Conservation (phyloP, 2,888 invertebrate genomes). For the Bombyx huttoni region DNA sequence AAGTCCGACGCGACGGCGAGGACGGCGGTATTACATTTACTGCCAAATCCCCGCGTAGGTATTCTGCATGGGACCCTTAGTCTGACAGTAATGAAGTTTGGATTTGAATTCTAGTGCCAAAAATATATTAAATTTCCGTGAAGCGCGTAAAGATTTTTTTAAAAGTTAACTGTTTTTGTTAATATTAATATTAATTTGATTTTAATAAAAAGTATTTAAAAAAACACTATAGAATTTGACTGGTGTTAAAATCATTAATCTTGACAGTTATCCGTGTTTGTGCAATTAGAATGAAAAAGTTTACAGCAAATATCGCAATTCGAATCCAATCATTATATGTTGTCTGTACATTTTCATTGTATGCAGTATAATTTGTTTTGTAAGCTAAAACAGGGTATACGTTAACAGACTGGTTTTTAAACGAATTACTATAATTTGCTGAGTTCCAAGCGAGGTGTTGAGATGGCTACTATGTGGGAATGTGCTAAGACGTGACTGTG, state of each 20-base stretch:
- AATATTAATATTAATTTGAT: too few species aligned
- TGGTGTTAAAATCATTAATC: too few species aligned
- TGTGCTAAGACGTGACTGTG: slow-evolving; percentile 45
- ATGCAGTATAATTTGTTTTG: slow-evolving; percentile 25
- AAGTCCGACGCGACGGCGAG: slow-evolving; percentile 74
- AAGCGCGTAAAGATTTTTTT: too few species aligned
- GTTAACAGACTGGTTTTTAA: slow-evolving; percentile 25
- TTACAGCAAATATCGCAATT: slow-evolving; percentile 9
- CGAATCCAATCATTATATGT: slow-evolving; percentile 44
- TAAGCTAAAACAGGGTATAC: slow-evolving; percentile 18
- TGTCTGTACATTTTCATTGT: slow-evolving; percentile 28
- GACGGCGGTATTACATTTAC: slow-evolving; percentile 93
- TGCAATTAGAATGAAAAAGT: not conserved
- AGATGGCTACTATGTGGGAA: slow-evolving; percentile 46
- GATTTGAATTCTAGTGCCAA: slow-evolving; percentile 34
- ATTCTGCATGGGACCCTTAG: slow-evolving; percentile 55
- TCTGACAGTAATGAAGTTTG: slow-evolving; percentile 34
- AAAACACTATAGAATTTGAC: too few species aligned
- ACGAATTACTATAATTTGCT: slow-evolving; percentile 31
- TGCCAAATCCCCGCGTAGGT: slow-evolving; percentile 90
- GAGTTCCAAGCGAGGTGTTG: slow-evolving; percentile 26
- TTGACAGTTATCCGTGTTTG: not conserved
- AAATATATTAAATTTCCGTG: not conserved
- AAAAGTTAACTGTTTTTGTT: too few species aligned
- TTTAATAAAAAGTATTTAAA: too few species aligned